These are phyloP conservation scores for Phorcus lineatus DNA, from an alignment of 2,888 invertebrate species.

Conservation along the genomic window DNA sequence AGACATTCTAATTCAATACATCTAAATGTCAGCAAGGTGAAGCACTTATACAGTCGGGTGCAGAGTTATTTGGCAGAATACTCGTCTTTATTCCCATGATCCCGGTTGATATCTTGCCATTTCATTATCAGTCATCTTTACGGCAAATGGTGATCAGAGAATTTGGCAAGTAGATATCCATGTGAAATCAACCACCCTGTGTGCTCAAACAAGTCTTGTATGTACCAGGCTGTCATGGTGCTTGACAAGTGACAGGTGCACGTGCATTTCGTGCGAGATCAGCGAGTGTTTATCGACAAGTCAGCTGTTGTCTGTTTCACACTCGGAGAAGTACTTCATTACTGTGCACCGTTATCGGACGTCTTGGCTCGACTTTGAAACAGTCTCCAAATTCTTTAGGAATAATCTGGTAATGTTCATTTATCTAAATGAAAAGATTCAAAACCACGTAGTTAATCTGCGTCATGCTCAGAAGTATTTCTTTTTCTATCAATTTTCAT, in stretches of 20 bases:
- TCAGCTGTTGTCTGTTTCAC: not conserved
- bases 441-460: too few species aligned
- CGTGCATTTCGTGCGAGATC: slow-evolving; percentile 14
- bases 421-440: too few species aligned
- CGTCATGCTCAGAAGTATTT: too few species aligned
- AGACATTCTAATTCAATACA: too few species aligned
- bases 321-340: too few species aligned
- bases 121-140: not conserved
- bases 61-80: not conserved
- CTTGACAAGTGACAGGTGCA: slow-evolving; percentile 19
- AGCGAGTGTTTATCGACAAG: slow-evolving; percentile 3
- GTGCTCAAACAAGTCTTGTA: slow-evolving; percentile 7
- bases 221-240: not conserved
- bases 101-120: too few species aligned
- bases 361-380: too few species aligned
- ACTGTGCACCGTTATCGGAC: too few species aligned
- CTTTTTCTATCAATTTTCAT: too few species aligned
- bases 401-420: too few species aligned
- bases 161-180: slow-evolving; percentile 12
- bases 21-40: too few species aligned
- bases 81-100: not conserved
- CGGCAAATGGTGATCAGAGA: not conserved
- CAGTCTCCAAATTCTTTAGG: too few species aligned
- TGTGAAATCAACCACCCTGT: not conserved
- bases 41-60: not conserved